Percentiles rank a stretch among this genome's conserved stretches.
These are phyloP conservation scores for Poeciliopsis paucimaculata DNA, from an alignment of 2,797 vertebrate species.

Conservation along the genomic window DNA sequence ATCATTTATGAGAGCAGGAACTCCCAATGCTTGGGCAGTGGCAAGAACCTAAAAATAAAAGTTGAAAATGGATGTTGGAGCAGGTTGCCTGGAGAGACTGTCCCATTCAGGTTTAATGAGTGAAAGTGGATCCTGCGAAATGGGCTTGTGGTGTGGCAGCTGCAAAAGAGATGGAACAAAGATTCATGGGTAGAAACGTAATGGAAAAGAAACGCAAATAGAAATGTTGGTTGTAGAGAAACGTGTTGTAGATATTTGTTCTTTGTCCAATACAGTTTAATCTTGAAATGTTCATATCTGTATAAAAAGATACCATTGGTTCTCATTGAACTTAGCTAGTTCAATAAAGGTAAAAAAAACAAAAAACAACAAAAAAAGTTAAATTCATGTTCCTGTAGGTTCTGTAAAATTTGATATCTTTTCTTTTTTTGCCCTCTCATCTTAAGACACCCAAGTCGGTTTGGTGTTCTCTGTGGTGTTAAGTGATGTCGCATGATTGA, in stretches of 20 bases:
- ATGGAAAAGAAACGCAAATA: not conserved
- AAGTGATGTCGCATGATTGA: conserved; percentile 12
- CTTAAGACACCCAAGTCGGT: conserved; percentile 1
- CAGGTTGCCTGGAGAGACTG: conserved; percentile 18
- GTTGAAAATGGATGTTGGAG: conserved; percentile 1
- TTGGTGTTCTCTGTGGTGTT: not conserved
- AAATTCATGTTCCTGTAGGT: not conserved
- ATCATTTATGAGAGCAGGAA: not conserved
- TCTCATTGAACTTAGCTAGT: not conserved
- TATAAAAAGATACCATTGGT: not conserved
- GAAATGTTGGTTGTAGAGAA: not conserved
- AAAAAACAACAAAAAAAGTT: no score
- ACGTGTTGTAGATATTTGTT: not conserved
- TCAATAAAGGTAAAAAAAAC: not conserved
- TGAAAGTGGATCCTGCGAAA: conserved; percentile 20
- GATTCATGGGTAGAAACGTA: not conserved
- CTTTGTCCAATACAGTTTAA: not conserved
- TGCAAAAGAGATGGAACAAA: conserved; percentile 12
- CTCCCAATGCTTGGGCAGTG: not conserved
- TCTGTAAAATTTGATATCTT: conserved; percentile 3
- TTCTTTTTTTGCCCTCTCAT: conserved; percentile 2
- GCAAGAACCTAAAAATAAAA: not conserved
- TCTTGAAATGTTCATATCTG: not conserved
- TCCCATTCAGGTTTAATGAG: conserved; percentile 26
- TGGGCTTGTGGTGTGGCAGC: conserved; percentile 1